These are phyloP conservation scores for Deilephila porcellus DNA, from an alignment of 2,888 invertebrate genomes.

Conservation along the genomic window DNA sequence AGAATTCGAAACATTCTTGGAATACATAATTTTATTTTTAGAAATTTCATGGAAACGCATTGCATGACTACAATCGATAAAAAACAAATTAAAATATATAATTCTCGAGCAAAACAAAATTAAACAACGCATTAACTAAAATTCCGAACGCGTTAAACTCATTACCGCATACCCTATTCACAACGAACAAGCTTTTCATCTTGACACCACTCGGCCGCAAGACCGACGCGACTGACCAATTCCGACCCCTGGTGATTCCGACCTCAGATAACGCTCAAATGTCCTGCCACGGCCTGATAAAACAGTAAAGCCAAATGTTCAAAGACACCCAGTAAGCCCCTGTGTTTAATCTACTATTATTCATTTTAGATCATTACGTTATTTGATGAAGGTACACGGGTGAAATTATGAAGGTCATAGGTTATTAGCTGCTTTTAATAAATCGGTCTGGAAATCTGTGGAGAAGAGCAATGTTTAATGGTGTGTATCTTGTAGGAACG, in stretches of 20 bases:
- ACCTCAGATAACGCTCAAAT: conserved; percentile 71
- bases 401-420: too few species aligned
- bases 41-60: too few species aligned
- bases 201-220: conserved; percentile 70
- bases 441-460: too few species aligned
- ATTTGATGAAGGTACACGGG: conserved; percentile 32
- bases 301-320: conserved; percentile 69
- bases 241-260: conserved; percentile 69
- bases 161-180: conserved; percentile 76
- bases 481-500: too few species aligned
- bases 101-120: background rate
- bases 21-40: too few species aligned
- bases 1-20: too few species aligned
- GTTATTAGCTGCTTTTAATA: too few species aligned
- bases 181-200: conserved; percentile 72
- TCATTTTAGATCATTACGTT: conserved; percentile 14
- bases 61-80: background rate
- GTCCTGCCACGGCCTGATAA: conserved; percentile 77
- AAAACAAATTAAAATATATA: background rate
- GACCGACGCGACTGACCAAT: conserved; percentile 57
- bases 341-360: conserved; percentile 40
- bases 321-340: conserved; percentile 48
- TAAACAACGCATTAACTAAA: conserved; percentile 26
- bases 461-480: too few species aligned
- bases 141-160: conserved; percentile 62